Evolutionary conservation across 2,888 invertebrate genomes (phyloP), one percentile per base, ranked within the genome.

Genomic region (Acronicta leporina): DNA sequence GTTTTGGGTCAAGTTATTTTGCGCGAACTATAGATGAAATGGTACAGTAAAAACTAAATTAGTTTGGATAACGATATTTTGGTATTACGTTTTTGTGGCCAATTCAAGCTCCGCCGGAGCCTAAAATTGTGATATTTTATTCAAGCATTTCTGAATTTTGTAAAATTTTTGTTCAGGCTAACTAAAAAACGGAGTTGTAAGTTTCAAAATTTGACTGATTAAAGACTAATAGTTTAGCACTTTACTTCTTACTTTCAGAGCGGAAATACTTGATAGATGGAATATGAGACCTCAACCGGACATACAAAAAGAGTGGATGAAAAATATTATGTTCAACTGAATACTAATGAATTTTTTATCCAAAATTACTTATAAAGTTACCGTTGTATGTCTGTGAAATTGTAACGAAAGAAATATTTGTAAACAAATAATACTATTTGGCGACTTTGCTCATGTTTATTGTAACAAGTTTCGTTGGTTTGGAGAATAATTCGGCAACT

Each of bases 191-290:
- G 20, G 20, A 20, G 4, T 3, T 20, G 20, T 5, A 27, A 7
- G 27, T 27, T 1, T 27, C 6, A 7, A 7, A 7, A 1, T 27
- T 7, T 5, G 3, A 27, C 27, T 1, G 27, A 27, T 27, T 27
- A 27, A 5, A 27, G 27, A 25, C 25, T 25, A 25, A 2, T 20
- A 20, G 20, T 20, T 7, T 5, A 27, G 27, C 6, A 27, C 5
- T 27, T 4, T 3, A 20, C 27, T 27, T 27, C 1, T 7, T 30
- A 9, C 30, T 79, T 75, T 46, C 77, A 86, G 86, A 25, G 64
- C 71, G 20, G 84, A 84, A 49, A 65, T 86, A 8, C 73, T 77
- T 38, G 70, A 75, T 20, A 82, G 71, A 69, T 86, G 86, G 84
- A 73, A 73, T 30, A 73, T 56, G 35, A 67, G 60, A 16, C 73